Conservation (phyloP, 2,888 invertebrate species). For the Helicoverpa assulta region DNA sequence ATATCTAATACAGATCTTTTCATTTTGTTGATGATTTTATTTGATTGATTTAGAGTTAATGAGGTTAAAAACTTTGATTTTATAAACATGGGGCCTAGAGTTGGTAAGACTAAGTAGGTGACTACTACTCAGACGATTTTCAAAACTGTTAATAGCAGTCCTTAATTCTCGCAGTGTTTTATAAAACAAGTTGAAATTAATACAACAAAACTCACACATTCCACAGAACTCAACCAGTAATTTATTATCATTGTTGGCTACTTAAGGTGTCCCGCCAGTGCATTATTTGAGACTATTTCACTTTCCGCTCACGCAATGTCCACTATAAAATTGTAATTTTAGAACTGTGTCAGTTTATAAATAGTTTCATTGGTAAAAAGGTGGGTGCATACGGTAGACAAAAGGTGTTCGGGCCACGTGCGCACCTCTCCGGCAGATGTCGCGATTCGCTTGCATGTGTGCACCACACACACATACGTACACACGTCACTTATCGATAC, state of each 20-base stretch:
- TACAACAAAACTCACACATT: neutral
- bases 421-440: constrained; percentile 77
- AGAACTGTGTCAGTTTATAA: constrained; percentile 82
- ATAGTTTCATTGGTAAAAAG: constrained; percentile 82
- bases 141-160: too few relatives aligned
- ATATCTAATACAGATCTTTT: neutral
- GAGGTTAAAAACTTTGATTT: neutral
- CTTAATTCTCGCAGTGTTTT: neutral
- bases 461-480: constrained; percentile 24
- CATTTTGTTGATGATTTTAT: neutral
- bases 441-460: constrained; percentile 56
- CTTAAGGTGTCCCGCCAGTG: constrained; percentile 10
- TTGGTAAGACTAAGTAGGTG: too few relatives aligned
- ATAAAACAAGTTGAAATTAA: neutral
- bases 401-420: constrained; percentile 87
- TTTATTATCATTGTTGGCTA: constrained; percentile 13
- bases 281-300: constrained; percentile 27
- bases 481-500: constrained; percentile 34
- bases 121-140: too few relatives aligned
- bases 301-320: constrained; percentile 40
- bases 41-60: neutral
- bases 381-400: constrained; percentile 79
- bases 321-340: constrained; percentile 65
- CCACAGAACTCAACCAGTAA: constrained; percentile 12
- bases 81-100: neutral